Evolutionary conservation across 2,797 vertebrate species (phyloP), one percentile per base, ranked within the genome.

Genomic region (Poeciliopsis presidionis): DNA sequence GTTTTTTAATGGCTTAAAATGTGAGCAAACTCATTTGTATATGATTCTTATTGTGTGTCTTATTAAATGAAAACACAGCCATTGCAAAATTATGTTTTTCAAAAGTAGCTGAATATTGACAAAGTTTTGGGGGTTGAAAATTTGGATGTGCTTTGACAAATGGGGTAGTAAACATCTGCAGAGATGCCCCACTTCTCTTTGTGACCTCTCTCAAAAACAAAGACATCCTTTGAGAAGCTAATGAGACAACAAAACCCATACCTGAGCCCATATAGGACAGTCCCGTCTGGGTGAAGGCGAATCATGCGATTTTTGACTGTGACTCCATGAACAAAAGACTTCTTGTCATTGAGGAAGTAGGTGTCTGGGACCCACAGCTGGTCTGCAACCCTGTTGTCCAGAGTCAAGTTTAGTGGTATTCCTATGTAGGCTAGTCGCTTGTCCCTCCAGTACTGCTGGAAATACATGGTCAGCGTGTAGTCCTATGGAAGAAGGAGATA

Each of bases 271-370:
- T 98, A 98, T 70, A 98, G 96, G 85, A 98, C 97, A 0, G 97
- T 98, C 74, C 97, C 97, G 0, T 98, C 97, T 0, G 97, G 97
- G 87, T 98, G 97, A 70, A 98, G 96, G 75, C 97, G 97, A 90
- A 98, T 98, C 97, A 98, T 98, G 51, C 97, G 95, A 90, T 98
- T 98, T 92, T 98, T 98, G 87, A 98, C 97, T 0, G 97, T 98
- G 77, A 98, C 97, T 0, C 97, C 97, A 1, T 98, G 97, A 78
- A 98, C 97, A 77, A 98, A 98, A 0, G 97, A 98, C 91, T 98
- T 98, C 94, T 98, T 98, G 95, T 98, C 97, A 61, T 98, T 98
- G 82, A 98, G 95, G 95, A 98, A 98, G 89, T 98, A 98, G 9
- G 97, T 98, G 94, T 98, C 97, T 0, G 97, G 97, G 84, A 98